Percentiles rank a stretch among this genome's conserved stretches.
Conservation (phyloP, 2,797 vertebrate species). For the Acrossocheilus fasciatus region DNA sequence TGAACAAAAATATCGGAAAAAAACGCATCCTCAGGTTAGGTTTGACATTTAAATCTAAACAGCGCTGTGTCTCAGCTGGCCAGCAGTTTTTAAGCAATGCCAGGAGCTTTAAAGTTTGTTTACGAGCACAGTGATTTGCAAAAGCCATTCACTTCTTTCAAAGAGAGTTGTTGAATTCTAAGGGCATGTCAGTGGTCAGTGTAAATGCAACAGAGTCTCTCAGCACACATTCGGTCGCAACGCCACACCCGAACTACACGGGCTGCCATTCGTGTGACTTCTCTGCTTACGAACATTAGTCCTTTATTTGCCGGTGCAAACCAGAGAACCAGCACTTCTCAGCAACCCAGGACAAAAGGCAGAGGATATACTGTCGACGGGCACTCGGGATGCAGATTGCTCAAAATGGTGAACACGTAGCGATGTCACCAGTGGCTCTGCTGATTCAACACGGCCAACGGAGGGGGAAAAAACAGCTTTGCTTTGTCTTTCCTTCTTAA, state of each 20-base stretch:
- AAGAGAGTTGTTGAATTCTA: not conserved
- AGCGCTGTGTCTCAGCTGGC: not conserved
- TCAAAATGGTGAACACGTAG: slow-evolving; percentile 37
- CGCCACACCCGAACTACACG: not conserved
- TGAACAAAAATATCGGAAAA: not conserved
- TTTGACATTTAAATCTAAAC: not conserved
- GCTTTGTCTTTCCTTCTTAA: slow-evolving; percentile 42
- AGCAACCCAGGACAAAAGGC: slow-evolving; percentile 35
- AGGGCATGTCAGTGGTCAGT: not conserved
- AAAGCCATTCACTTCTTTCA: slow-evolving; percentile 14
- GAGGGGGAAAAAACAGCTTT: slow-evolving; percentile 15
- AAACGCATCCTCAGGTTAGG: not conserved
- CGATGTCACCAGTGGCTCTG: slow-evolving; percentile 42
- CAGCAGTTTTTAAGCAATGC: not conserved
- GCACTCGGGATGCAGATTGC: not conserved
- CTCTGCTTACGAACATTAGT: slow-evolving; percentile 22
- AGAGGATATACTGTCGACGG: not conserved
- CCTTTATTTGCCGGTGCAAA: slow-evolving; percentile 51
- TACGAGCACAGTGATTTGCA: not conserved
- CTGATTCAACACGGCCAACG: not conserved
- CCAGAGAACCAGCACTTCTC: not conserved
- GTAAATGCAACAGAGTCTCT: not conserved
- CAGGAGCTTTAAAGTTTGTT: not conserved
- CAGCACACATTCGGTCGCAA: not conserved
- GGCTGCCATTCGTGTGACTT: slow-evolving; percentile 24